Conservation (phyloP, 2,888 invertebrate genomes). For the Ariolimax columbianus region DNA sequence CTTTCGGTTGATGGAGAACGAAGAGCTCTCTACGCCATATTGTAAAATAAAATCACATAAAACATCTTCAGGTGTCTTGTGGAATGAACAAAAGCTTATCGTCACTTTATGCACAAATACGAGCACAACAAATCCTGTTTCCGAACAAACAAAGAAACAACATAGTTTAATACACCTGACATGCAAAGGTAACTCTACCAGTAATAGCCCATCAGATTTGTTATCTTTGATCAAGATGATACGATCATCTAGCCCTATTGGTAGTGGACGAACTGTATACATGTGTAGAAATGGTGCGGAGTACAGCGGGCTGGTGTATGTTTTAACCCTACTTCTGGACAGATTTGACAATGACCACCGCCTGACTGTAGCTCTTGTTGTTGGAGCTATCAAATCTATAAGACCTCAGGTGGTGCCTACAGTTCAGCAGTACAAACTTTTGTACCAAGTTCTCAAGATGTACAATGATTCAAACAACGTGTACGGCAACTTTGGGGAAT, state of each 20-base stretch:
- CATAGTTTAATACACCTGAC: neutral
- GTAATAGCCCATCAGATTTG: neutral
- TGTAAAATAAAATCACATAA: neutral
- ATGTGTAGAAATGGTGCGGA: constrained; percentile 15
- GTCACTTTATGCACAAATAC: neutral
- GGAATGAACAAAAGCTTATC: neutral
- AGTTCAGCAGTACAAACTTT: neutral
- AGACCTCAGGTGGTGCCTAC: neutral
- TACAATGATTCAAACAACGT: constrained; percentile 1
- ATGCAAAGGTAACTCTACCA: neutral
- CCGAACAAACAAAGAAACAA: neutral
- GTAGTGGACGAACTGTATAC: neutral
- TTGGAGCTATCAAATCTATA: constrained; percentile 17
- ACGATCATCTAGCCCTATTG: neutral
- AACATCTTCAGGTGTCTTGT: neutral
- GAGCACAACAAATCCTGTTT: neutral
- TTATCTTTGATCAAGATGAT: neutral
- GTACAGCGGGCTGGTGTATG: neutral
- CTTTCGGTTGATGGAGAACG: neutral
- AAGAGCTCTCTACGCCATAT: neutral
- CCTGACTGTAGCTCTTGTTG: constrained; percentile 4
- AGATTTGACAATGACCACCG: constrained; percentile 9
- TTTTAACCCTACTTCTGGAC: neutral
- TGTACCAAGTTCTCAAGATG: neutral
- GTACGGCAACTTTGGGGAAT: neutral